Base-by-base conservation (phyloP, 1,140 invertebrate species). In the Heterodera schachtii region DNA sequence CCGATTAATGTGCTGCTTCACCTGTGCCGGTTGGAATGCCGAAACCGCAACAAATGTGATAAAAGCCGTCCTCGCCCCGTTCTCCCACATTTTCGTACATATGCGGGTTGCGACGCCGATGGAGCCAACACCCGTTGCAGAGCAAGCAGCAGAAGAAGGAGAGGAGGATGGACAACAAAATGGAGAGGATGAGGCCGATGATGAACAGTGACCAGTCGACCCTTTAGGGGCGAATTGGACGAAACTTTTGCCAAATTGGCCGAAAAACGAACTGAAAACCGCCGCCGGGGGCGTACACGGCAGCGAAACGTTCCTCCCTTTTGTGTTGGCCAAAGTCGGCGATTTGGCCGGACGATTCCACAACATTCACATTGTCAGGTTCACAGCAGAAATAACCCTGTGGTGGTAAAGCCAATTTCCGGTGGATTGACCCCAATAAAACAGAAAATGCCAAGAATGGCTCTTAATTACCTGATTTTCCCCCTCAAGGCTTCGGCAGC, bases 31-130 rank as follows among this genome's bases (percentile, higher is more conserved):
- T 46, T 1, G 84, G 85, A 31, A 86, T 86, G 4, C 84, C 84
- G 70, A 85, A 86, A 16, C 84, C 84, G 57, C 84, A 85, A 49
- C 84, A 85, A 57, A 85, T 60, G 41, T 84, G 84, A 69, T 86
- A 84, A 21, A 79, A 85, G 11, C 84, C 84, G 41, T 47, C 43
- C 13, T 84, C 83, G 11, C 84, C 84, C 13, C 41, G 21, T 6
- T 84, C 83, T 41, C 67, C 70, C 7, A 86, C 84, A n/a, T 74
- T 78, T 47, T 85, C 78, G 77, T 86, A 86, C 47, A 71, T 78
- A 6, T 86, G 60, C 49, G 85, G 84, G 41, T 86, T 82, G 31
- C 85, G 79, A 11, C 84, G 82, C 3, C 84, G 85, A n/a, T 82
- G 82, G 3, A 85, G 79, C 84, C 84, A 85, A 31, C 84, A 85